These are phyloP conservation scores for Aplochiton taeniatus DNA, from an alignment of 2,797 vertebrate genomes.

Conservation along the genomic window DNA sequence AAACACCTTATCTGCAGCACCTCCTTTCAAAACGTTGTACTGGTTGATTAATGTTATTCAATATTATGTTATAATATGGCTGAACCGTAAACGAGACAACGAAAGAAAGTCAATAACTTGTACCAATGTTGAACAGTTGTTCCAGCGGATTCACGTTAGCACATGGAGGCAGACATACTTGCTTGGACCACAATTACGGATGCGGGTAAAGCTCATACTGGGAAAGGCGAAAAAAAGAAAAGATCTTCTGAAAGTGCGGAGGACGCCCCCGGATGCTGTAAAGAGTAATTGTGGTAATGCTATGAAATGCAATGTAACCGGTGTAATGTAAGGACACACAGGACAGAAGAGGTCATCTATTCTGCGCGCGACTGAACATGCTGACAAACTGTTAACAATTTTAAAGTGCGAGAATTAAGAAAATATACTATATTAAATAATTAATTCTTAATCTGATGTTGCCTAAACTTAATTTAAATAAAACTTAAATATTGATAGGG, in stretches of 20 bases:
- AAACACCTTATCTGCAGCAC: not conserved
- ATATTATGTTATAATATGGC: no score
- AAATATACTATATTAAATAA: slow-evolving; percentile 38
- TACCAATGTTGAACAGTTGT: not conserved
- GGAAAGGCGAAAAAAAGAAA: no score
- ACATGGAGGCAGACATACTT: slow-evolving; percentile 51
- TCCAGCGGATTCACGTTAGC: slow-evolving; percentile 41
- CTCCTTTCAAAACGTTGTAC: not conserved
- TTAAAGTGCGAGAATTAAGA: slow-evolving; percentile 40
- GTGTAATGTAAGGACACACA: slow-evolving; percentile 53
- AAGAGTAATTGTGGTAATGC: not conserved
- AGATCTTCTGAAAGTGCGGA: not conserved
- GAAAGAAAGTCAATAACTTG: no score
- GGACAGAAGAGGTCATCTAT: slow-evolving; percentile 36
- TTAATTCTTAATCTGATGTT: slow-evolving; percentile 49
- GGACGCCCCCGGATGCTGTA: slow-evolving; percentile 12
- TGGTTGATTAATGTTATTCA: not conserved
- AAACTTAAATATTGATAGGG: no score
- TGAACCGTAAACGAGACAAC: no score
- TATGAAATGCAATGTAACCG: slow-evolving; percentile 8
- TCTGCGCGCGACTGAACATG: not conserved
- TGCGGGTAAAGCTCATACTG: slow-evolving; percentile 1
- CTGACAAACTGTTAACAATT: slow-evolving; percentile 44
- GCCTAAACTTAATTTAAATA: slow-evolving; percentile 8
- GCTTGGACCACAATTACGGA: slow-evolving; percentile 57